Conservation (phyloP, 2,888 invertebrate genomes). For the Osmoderma eremita region DNA sequence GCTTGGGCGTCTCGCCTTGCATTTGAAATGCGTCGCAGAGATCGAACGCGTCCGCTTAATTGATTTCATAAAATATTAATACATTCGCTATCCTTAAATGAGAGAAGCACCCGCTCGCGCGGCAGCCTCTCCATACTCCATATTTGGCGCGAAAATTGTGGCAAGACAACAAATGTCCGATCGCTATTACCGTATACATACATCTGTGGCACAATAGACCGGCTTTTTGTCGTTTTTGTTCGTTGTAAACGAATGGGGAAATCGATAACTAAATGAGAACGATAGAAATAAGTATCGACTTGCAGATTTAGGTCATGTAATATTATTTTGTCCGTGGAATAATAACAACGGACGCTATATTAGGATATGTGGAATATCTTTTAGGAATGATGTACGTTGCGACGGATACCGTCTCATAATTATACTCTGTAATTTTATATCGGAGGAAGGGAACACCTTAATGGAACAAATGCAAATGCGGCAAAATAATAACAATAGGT, state of each 20-base stretch:
- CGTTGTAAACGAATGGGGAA: too few species aligned
- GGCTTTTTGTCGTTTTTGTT: constrained; percentile 3
- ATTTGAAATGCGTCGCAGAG: constrained; percentile 15
- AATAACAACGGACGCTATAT: too few species aligned
- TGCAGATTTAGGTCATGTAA: too few species aligned
- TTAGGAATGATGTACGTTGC: too few species aligned
- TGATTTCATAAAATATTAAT: constrained; percentile 37
- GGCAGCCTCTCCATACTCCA: constrained; percentile 7
- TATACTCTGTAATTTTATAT: constrained; percentile 20
- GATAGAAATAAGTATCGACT: too few species aligned
- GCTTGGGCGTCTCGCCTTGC: background rate
- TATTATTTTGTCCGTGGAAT: too few species aligned
- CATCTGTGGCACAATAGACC: constrained; percentile 17
- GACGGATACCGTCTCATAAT: constrained; percentile 11
- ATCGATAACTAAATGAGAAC: too few species aligned
- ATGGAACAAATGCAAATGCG: constrained; percentile 19
- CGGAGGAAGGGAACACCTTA: constrained; percentile 14
- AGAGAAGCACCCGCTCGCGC: constrained; percentile 18
- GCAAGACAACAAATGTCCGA: constrained; percentile 18
- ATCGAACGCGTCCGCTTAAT: constrained; percentile 15
- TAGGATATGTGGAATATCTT: too few species aligned
- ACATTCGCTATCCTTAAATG: constrained; percentile 33
- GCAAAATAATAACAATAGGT: constrained; percentile 16
- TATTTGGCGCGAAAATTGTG: constrained; percentile 31
- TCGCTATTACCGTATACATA: constrained; percentile 30